Base-by-base conservation (phyloP, 1,140 invertebrate genomes). In the Drosophila repletoides region DNA sequence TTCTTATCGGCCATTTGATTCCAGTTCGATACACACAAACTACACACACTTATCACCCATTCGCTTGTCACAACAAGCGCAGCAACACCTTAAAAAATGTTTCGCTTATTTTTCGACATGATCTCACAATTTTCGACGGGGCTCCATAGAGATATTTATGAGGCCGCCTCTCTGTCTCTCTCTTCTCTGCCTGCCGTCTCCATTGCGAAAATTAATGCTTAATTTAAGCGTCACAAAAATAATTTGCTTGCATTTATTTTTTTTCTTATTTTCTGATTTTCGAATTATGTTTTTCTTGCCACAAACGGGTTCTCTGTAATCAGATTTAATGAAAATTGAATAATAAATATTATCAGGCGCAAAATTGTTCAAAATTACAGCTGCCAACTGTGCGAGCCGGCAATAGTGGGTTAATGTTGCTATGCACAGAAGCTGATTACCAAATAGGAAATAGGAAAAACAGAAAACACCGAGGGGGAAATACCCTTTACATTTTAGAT, bases 291-390 rank as follows among this genome's bases (percentile, higher is more conserved):
- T 71, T 75, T 26, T 41, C 15, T 31, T 15, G 24, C 49, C 22
- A n/a, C 21, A 70, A 84, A 84, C 79, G 36, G 56, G 79, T 84
- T 63, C 22, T 19, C 19, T 45, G 38, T 84, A 84, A 84, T 84
- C 79, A 84, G 79, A 84, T 79, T 79, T 84, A 86, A 84, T 79
- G 71, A 79, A 86, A 84, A 84, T 79, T 84, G 80, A 84, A 84
- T 84, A 84, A 84, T 84, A 84, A 86, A 84, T 86, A 84, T 77
- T 79, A 86, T 84, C 80, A 56, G 52, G 48, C 59, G 46, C 64
- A 70, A 79, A 72, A 65, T 75, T 71, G 61, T 61, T 60, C 65
- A 67, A 84, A 84, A 79, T 77, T 79, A 72, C 70, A 33, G 59
- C 51, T 66, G 43, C 52, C 61, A 56, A 59, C 24, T 12, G 31